These are phyloP conservation scores for Peromyscus aztecus DNA, from an alignment of 2,797 vertebrate genomes.

Conservation along the genomic window DNA sequence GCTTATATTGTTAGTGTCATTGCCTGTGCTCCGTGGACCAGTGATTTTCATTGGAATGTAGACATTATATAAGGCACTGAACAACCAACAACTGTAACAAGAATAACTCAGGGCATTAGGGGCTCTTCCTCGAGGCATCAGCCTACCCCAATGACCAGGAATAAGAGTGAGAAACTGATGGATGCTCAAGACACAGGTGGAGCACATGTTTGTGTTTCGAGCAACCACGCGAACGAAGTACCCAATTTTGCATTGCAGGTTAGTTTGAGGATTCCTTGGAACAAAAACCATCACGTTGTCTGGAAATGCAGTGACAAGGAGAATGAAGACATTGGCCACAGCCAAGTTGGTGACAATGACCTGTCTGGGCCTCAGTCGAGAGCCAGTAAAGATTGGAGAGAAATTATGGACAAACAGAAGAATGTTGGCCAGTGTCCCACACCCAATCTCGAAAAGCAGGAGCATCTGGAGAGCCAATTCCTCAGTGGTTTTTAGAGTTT, in stretches of 20 bases:
- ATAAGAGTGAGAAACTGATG: neutral
- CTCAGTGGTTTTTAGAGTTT: too few species aligned
- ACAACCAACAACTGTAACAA: neutral
- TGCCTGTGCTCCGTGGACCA: too few species aligned
- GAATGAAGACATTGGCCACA: neutral
- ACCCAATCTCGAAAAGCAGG: too few species aligned
- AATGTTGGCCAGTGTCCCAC: too few species aligned
- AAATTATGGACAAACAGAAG: too few species aligned
- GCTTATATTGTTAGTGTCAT: too few species aligned
- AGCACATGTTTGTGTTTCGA: neutral
- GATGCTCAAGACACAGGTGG: neutral
- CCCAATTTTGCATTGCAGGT: neutral
- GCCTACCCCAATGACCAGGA: accelerated
- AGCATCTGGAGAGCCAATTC: too few species aligned
- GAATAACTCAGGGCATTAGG: neutral
- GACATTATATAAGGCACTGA: neutral
- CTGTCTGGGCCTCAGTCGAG: neutral
- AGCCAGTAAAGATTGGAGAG: too few species aligned
- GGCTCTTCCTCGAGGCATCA: too few species aligned
- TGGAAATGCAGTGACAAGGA: neutral
- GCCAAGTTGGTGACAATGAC: neutral
- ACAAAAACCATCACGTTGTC: accelerated
- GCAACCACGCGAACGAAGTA: neutral
- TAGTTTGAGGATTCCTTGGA: accelerated
- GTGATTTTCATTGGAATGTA: too few species aligned